A percentile compares a stretch with the other conserved stretches of the same genome.
phyloP scores from a whole-genome alignment of 2,797 vertebrate genomes.

The Phoxinus dragarum region DNA sequence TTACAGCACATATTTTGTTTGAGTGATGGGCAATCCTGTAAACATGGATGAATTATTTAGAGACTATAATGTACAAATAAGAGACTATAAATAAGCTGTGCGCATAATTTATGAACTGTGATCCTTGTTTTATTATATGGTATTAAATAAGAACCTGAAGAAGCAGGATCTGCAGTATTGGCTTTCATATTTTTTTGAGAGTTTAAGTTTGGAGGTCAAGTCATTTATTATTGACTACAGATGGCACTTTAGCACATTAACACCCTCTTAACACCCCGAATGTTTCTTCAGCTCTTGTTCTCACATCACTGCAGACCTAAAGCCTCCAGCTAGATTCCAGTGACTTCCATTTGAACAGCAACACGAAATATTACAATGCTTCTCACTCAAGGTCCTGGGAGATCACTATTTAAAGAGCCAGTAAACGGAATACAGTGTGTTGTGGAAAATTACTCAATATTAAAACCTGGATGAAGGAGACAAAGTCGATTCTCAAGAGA shows the following conservation, averaged over 20 bases:
- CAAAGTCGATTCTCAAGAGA: too few species aligned
- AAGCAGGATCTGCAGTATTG: background rate
- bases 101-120: constrained; percentile 1
- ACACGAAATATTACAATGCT: constrained; percentile 46
- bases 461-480: too few species aligned
- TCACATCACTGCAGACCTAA: constrained; percentile 22
- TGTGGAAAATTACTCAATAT: too few species aligned
- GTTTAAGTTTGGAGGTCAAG: background rate
- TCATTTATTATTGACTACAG: constrained; percentile 3
- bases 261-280: constrained; percentile 15
- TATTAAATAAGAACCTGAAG: background rate
- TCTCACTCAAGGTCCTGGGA: constrained; percentile 39
- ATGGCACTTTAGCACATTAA: constrained; percentile 21
- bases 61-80: background rate
- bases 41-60: background rate
- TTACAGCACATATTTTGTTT: background rate
- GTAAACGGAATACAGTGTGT: constrained; percentile 39
- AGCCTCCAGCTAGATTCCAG: constrained; percentile 5
- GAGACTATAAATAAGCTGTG: background rate
- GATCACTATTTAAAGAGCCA: constrained; percentile 52
- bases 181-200: background rate
- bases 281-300: constrained; percentile 23
- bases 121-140: background rate
- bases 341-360: constrained; percentile 39
- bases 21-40: background rate